Conservation (phyloP, 2,888 invertebrate species). For the Epirrhoe tristata region DNA sequence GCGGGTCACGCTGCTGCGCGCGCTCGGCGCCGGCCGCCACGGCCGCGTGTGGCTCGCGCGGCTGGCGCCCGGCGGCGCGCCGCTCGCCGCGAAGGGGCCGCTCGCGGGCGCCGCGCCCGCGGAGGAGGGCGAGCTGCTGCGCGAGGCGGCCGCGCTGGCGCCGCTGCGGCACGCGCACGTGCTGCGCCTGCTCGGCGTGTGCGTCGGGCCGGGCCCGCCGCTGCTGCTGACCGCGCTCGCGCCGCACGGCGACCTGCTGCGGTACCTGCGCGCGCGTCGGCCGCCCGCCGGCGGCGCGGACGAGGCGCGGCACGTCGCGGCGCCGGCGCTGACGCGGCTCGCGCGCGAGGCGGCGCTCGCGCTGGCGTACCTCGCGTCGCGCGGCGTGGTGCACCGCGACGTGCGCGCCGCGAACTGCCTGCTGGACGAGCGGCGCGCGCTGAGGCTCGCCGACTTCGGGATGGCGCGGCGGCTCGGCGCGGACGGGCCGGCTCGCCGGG, state of each 20-base stretch:
- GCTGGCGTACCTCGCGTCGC: constrained; percentile 88
- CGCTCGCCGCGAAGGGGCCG: constrained; percentile 92
- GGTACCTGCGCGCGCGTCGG: constrained; percentile 89
- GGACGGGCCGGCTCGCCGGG: constrained; percentile 87
- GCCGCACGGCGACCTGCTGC: constrained; percentile 94
- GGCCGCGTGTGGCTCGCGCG: constrained; percentile 64
- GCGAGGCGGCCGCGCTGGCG: constrained; percentile 96
- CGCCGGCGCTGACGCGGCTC: constrained; percentile 60
- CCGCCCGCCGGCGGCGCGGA: constrained; percentile 86
- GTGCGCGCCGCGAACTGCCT: constrained; percentile 92
- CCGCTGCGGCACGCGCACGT: constrained; percentile 94
- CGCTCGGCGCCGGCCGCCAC: constrained; percentile 65
- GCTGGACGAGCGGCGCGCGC: constrained; percentile 88
- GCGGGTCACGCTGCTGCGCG: constrained; percentile 23
- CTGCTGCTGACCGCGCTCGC: constrained; percentile 96
- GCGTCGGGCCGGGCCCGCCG: constrained; percentile 91
- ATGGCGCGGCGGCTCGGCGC: constrained; percentile 89
- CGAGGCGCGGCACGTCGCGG: constrained; percentile 64
- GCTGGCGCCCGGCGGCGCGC: constrained; percentile 47
- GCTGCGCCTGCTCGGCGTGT: constrained; percentile 91
- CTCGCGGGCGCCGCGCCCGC: constrained; percentile 91
- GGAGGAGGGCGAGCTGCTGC: constrained; percentile 89
- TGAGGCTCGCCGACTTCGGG: constrained; percentile 94
- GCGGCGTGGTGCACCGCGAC: constrained; percentile 94
- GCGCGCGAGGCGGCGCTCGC: constrained; percentile 58